Evolutionary conservation across 2,888 invertebrate species (phyloP).

Genomic region (Catocala nupta): DNA sequence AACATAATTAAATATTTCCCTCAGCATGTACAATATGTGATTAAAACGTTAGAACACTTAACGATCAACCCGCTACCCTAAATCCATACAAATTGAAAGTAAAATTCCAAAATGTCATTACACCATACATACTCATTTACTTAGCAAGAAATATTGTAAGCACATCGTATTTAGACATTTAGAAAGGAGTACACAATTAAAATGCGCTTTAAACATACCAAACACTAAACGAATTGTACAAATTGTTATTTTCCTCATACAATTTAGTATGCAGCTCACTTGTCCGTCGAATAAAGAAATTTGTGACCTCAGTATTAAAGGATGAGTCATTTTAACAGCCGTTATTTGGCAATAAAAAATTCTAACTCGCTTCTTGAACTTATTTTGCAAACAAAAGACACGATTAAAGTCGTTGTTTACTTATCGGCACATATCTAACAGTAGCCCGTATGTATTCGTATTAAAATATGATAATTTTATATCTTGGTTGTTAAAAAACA

Average conservation of each 20-base stretch:
- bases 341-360: slow-evolving; percentile 78
- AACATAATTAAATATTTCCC: not conserved
- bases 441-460: slow-evolving; percentile 38
- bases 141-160: slow-evolving; percentile 40
- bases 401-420: slow-evolving; percentile 47
- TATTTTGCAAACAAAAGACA: slow-evolving; percentile 60
- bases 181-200: slow-evolving; percentile 74
- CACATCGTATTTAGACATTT: slow-evolving; percentile 58
- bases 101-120: slow-evolving; percentile 13
- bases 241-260: slow-evolving; percentile 70
- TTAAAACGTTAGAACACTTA: slow-evolving; percentile 4
- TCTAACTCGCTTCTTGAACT: slow-evolving; percentile 60
- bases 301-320: slow-evolving; percentile 72
- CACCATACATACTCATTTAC: slow-evolving; percentile 22
- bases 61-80: not conserved
- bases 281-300: slow-evolving; percentile 67
- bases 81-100: slow-evolving; percentile 18
- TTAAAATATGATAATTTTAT: slow-evolving; percentile 38
- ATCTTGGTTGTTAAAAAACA: not conserved
- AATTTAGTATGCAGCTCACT: slow-evolving; percentile 72
- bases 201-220: slow-evolving; percentile 68
- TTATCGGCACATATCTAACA: slow-evolving; percentile 37
- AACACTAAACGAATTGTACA: slow-evolving; percentile 59
- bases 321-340: slow-evolving; percentile 78
- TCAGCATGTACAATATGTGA: slow-evolving; percentile 9